phyloP scores from a whole-genome alignment of 2,113 vertebrate species.

The Pseudorasbora parva region DNA sequence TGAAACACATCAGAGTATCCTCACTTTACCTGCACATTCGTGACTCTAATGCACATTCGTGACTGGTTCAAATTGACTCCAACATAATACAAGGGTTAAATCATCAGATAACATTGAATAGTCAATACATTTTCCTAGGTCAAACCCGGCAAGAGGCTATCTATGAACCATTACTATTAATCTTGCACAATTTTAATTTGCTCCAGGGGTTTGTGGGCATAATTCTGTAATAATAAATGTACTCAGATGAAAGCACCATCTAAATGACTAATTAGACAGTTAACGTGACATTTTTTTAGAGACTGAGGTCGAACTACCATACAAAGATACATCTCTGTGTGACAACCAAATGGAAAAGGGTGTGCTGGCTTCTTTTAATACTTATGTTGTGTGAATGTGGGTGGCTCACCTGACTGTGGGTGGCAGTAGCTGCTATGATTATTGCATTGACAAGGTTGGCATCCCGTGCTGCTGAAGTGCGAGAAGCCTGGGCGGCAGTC shows the following conservation, averaged over 20 bases:
- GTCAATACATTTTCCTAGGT: neutral
- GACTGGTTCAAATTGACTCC: too few species aligned
- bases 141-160: neutral
- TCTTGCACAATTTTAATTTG: neutral
- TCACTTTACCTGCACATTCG: too few species aligned
- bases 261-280: slow-evolving; percentile 1
- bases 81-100: neutral
- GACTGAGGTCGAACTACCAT: neutral
- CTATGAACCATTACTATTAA: neutral
- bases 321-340: neutral
- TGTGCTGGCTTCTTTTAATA: neutral
- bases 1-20: too few species aligned
- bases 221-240: slow-evolving; percentile 3
- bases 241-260: neutral
- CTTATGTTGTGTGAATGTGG: neutral
- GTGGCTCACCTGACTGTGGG: slow-evolving; percentile 61
- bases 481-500: slow-evolving; percentile 62
- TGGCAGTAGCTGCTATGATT: slow-evolving; percentile 63
- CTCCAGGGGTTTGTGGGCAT: neutral
- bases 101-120: neutral
- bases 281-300: neutral
- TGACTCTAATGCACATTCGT: too few species aligned
- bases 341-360: neutral
- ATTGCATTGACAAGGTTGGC: slow-evolving; percentile 64
- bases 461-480: slow-evolving; percentile 60